Conservation (phyloP, 2,888 invertebrate genomes). For the Metallyticus violacea region DNA sequence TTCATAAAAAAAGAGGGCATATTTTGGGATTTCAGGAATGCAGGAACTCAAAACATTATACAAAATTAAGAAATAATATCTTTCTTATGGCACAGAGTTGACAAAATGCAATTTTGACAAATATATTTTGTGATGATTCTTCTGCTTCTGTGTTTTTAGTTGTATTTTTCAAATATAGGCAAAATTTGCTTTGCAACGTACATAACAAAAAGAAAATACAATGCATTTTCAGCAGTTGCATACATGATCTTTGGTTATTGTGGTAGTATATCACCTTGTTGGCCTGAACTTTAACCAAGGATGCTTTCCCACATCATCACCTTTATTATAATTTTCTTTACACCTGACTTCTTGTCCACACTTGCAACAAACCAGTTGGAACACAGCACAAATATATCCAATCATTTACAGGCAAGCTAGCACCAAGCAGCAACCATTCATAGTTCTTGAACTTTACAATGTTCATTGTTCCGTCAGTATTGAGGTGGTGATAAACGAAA, state of each 20-base stretch:
- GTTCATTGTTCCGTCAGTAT: neutral
- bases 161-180: neutral
- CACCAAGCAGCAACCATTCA: neutral
- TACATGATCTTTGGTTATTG: neutral
- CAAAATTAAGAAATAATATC: neutral
- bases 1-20: neutral
- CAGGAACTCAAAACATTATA: neutral
- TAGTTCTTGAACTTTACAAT: no score
- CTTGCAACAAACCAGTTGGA: neutral
- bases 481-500: neutral
- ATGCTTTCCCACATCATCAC: neutral
- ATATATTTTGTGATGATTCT: neutral
- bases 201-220: neutral
- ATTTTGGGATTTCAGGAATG: neutral
- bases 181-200: neutral
- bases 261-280: neutral
- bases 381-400: neutral
- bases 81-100: neutral
- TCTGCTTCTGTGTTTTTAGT: neutral
- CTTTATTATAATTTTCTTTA: neutral
- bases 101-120: neutral
- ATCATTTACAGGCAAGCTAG: neutral
- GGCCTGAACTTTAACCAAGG: neutral
- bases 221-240: neutral
- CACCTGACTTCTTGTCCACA: conserved; percentile 20